A percentile compares a stretch with the other conserved stretches of the same genome.
phyloP scores from a whole-genome alignment of 2,797 vertebrate species.

The Phoeniculus purpureus region DNA sequence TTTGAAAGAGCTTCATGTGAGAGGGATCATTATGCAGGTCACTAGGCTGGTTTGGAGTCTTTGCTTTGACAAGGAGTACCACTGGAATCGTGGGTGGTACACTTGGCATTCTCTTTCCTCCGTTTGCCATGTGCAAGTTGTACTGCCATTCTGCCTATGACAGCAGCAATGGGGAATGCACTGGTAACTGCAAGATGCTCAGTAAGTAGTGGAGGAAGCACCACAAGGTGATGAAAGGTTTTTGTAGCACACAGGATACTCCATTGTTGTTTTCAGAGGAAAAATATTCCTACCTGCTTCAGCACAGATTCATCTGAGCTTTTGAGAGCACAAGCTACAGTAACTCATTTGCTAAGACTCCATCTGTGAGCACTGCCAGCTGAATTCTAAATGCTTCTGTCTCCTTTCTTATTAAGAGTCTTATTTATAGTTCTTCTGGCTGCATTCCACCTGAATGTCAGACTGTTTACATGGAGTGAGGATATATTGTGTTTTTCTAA shows the following conservation, averaged over 20 bases:
- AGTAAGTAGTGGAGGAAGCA: not conserved
- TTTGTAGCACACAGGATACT: not conserved
- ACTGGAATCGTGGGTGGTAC: not conserved
- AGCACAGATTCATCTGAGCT: not conserved
- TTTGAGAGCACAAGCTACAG: not conserved
- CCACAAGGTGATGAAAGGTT: not conserved
- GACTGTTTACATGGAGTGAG: conserved; percentile 75
- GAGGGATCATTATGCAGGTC: not conserved
- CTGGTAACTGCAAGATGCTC: accelerated
- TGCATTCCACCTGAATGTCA: conserved; percentile 69
- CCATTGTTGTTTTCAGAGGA: not conserved
- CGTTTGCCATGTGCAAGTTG: not conserved
- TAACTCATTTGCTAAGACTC: conserved; percentile 7
- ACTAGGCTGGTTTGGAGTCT: not conserved
- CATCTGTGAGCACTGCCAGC: not conserved
- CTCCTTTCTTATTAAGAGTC: conserved; percentile 26
- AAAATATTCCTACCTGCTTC: not conserved
- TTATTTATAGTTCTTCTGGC: conserved; percentile 77
- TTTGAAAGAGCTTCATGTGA: not conserved
- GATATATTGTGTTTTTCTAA: conserved; percentile 74
- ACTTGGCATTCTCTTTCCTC: not conserved
- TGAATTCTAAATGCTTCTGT: conserved; percentile 16
- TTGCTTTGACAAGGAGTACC: not conserved
- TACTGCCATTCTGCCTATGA: not conserved
- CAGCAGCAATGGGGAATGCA: not conserved